Percentiles rank a stretch among this genome's conserved stretches.
These are phyloP conservation scores for Sphenopsis melanotis DNA, from an alignment of 2,797 vertebrate species.

Conservation along the genomic window DNA sequence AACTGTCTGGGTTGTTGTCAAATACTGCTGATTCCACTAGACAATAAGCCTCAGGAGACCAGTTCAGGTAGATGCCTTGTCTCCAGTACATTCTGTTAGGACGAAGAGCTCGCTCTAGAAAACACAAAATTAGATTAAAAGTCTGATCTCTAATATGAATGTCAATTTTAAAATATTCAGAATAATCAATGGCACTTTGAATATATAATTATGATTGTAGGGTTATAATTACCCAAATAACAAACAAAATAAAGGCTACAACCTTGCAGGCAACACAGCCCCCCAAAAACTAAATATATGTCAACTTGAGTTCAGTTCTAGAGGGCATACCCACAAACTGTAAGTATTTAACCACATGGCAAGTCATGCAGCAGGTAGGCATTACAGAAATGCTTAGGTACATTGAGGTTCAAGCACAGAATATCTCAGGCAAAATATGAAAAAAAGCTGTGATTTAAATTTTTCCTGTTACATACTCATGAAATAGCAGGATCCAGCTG, in stretches of 20 bases:
- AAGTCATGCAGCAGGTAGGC: not conserved
- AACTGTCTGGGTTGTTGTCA: constrained; percentile 82
- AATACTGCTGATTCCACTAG: constrained; percentile 86
- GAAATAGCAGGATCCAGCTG: not conserved
- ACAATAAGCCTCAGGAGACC: constrained; percentile 93
- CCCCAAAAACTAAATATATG: not conserved
- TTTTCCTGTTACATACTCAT: not conserved
- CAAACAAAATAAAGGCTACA: not conserved
- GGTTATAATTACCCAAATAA: not conserved
- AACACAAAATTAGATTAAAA: constrained; percentile 2
- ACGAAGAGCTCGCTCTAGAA: constrained; percentile 80
- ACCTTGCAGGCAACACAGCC: not conserved
- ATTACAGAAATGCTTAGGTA: not conserved
- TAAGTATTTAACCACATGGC: not conserved
- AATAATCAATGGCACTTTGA: not conserved
- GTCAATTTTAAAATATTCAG: not conserved
- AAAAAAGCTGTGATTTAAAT: not conserved
- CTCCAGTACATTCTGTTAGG: constrained; percentile 93
- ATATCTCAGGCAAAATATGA: not conserved
- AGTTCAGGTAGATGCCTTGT: constrained; percentile 91
- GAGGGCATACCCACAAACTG: not conserved
- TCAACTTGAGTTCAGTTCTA: not conserved
- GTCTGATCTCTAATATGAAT: not conserved
- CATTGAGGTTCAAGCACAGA: not conserved
- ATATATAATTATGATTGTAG: not conserved